A percentile compares a stretch with the other conserved stretches of the same genome.
Conservation (phyloP, 2,113 vertebrate genomes). For the Nyctibius bracteatus region DNA sequence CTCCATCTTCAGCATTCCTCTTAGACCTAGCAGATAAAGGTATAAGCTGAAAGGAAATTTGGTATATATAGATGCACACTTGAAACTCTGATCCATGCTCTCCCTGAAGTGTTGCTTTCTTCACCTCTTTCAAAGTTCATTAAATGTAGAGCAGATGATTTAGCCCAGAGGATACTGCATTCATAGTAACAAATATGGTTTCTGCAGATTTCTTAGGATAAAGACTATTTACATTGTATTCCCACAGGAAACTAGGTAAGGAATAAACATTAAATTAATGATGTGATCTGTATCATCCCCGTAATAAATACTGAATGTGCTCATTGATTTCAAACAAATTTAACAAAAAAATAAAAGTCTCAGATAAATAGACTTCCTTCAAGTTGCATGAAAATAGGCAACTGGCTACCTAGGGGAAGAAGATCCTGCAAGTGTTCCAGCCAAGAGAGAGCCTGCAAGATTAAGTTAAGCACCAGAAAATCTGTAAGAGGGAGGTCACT, state of each 20-base stretch:
- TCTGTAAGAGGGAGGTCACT: conserved; percentile 32
- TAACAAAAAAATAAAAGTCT: background rate
- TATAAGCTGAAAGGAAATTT: background rate
- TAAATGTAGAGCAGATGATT: background rate
- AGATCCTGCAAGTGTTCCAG: background rate
- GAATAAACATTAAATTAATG: background rate
- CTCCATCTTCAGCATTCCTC: background rate
- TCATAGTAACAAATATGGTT: background rate
- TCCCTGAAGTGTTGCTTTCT: background rate
- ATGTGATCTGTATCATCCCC: background rate
- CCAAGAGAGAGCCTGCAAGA: background rate
- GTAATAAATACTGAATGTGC: background rate
- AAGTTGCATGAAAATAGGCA: background rate
- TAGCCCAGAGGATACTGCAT: background rate
- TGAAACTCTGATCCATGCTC: background rate
- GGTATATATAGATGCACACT: background rate
- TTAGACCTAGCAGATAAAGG: background rate
- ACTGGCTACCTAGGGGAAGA: background rate
- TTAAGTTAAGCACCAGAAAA: background rate
- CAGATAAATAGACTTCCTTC: background rate
- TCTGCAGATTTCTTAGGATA: background rate
- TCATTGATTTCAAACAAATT: background rate
- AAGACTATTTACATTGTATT: background rate
- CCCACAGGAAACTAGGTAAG: background rate
- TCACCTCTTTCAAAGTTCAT: background rate